Percentiles rank a stretch among this genome's conserved stretches.
Evolutionary conservation across 2,888 invertebrate species (phyloP).

Genomic region (Sycophila texana): DNA sequence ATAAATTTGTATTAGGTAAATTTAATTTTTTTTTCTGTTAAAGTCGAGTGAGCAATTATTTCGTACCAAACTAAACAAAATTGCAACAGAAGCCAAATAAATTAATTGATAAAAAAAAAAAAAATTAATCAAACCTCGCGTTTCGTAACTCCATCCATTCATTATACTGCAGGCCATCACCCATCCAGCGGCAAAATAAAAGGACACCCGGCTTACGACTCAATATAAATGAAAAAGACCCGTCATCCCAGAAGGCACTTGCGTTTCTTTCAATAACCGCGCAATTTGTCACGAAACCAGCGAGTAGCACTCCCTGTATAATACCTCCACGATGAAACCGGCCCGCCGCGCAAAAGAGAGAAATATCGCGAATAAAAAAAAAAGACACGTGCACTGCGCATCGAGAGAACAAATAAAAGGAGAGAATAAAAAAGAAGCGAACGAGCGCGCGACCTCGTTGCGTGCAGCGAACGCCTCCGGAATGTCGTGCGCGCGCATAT

Average conservation of each 20-base stretch:
- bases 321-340: not conserved
- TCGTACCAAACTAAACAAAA: too few relatives aligned
- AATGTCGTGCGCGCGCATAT: not conserved
- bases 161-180: too few relatives aligned
- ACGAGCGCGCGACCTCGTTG: slow-evolving; percentile 26
- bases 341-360: not conserved
- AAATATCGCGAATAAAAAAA: not conserved
- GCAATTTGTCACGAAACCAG: slow-evolving; percentile 30
- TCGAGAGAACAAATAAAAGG: not conserved
- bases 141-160: too few relatives aligned
- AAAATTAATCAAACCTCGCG: too few relatives aligned
- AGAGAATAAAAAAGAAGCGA: not conserved
- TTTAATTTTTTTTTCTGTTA: too few relatives aligned
- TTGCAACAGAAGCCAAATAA: too few relatives aligned
- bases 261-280: slow-evolving; percentile 17
- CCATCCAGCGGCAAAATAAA: too few relatives aligned
- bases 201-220: not conserved
- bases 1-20: too few relatives aligned
- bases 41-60: too few relatives aligned
- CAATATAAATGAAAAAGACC: slow-evolving; percentile 2
- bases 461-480: slow-evolving; percentile 19
- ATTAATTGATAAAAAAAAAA: too few relatives aligned
- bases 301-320: not conserved
- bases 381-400: slow-evolving; percentile 17
- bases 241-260: not conserved